A percentile compares a stretch with the other conserved stretches of the same genome.
Conservation (phyloP, 1,140 invertebrate species). For the Drosophila mauritiana region DNA sequence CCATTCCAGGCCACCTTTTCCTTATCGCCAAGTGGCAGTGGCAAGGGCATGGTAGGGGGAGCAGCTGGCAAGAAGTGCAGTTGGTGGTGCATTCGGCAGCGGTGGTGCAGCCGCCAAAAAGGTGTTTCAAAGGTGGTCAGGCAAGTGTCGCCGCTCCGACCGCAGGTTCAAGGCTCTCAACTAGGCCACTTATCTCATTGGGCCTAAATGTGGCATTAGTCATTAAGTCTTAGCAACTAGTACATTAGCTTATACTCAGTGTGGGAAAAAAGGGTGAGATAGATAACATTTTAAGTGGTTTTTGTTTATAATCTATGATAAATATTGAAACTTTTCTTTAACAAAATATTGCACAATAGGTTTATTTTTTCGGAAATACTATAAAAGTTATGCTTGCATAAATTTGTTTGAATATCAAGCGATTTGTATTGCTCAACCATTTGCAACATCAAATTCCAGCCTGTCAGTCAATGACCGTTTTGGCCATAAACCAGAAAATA, state of each 20-base stretch:
- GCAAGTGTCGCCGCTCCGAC: slow-evolving; percentile 7
- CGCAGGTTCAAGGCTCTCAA: slow-evolving; percentile 40
- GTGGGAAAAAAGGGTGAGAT: neutral
- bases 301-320: too few species aligned
- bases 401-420: too few species aligned
- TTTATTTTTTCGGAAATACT: too few species aligned
- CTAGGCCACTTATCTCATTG: slow-evolving; percentile 21
- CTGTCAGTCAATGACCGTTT: slow-evolving; percentile 8
- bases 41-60: neutral
- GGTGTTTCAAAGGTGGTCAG: slow-evolving; percentile 15
- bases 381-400: too few species aligned
- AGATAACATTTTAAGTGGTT: too few species aligned
- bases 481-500: neutral
- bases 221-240: neutral
- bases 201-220: slow-evolving; percentile 5
- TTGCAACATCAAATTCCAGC: too few species aligned
- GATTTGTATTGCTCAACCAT: too few species aligned
- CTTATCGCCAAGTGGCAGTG: slow-evolving; percentile 25
- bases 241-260: neutral
- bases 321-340: too few species aligned
- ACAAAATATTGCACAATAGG: too few species aligned
- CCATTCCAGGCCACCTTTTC: slow-evolving; percentile 26
- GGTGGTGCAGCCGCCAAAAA: slow-evolving; percentile 29
- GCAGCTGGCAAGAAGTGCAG: slow-evolving; percentile 56
- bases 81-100: slow-evolving; percentile 28